Conservation (phyloP, 2,888 invertebrate genomes). For the Cyaniris semiargus region DNA sequence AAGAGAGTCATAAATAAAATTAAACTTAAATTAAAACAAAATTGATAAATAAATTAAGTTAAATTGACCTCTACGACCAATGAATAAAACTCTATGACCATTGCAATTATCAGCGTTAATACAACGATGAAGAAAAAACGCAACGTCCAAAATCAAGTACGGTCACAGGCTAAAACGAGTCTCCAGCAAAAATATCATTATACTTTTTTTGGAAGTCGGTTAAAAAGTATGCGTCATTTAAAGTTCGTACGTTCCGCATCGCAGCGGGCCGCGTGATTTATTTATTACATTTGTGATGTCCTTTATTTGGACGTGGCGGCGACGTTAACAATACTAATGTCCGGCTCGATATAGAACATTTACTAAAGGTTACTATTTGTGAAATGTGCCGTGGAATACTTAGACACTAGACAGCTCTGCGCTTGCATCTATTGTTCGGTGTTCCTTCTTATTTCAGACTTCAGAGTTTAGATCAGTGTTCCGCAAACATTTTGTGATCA, state of each 20-base stretch:
- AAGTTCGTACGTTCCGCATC: conserved; percentile 38
- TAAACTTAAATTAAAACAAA: too few species aligned
- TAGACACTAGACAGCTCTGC: neutral
- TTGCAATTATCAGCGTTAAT: neutral
- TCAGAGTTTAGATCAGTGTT: too few species aligned
- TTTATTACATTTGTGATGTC: conserved; percentile 42
- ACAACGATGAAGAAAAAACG: neutral
- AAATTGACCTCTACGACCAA: too few species aligned
- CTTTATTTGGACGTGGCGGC: conserved; percentile 38
- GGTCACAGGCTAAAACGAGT: neutral
- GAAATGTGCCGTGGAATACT: conserved; percentile 31
- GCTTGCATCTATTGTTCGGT: neutral
- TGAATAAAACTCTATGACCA: too few species aligned
- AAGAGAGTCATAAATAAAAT: too few species aligned
- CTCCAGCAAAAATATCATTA: neutral
- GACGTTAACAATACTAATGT: conserved; percentile 36
- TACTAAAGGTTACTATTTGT: conserved; percentile 30
- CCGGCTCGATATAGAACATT: conserved; percentile 26
- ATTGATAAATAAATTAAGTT: too few species aligned
- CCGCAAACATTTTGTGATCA: too few species aligned
- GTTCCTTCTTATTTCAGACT: too few species aligned
- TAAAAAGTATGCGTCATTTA: conserved; percentile 28
- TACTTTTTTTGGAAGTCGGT: neutral
- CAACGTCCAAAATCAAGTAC: neutral
- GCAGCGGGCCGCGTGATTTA: conserved; percentile 44